Base-by-base conservation (phyloP, 2,888 invertebrate genomes). In the Drosophila rubida region DNA sequence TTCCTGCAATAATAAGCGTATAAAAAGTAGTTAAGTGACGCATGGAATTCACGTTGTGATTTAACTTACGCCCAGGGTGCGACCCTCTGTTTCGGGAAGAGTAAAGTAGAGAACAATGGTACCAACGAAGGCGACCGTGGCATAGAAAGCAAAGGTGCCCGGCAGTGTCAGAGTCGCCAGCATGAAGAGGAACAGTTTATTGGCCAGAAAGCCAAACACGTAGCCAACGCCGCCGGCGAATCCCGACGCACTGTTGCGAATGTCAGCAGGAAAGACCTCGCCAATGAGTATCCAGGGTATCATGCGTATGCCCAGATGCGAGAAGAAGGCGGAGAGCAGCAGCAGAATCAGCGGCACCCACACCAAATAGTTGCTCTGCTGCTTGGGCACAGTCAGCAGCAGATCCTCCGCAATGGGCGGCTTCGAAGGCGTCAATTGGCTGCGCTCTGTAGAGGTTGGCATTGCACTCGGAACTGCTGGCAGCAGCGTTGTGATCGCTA, bases 11-110 rank as follows among this genome's bases (percentile, higher is more conserved):
- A 32, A 32, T 11, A n/a, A 16, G 55, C 30, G n/a, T 8, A 2
- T 8, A 13, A 0, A 13, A 11, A 22, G n/a, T 23, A 6, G 22
- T 23, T 11, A 8, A 8, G 13, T 16, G 9, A 7, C 11, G 4
- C n/a, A 32, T 27, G 1, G 2, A 9, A 9, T 9, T 39, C n/a
- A 0, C n/a, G 2, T 2, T 3, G 14, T 4, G 0, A 8, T 2
- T 11, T 32, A 1, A 78, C 91, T 88, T 82, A 91, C 91, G 13
- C 78, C 86, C 41, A 97, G 90, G 0, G 94, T 94, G 83, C 96
- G 94, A 0, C 96, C 96, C 90, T 97, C 97, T 0, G 97, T 97
- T 93, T 97, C 97, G 0, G 97, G 97, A 61, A 97, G 90, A 30
- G 94, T 92, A 66, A 94, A 94, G 88, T 94, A 96, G 30, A 97